Evolutionary conservation across 2,888 invertebrate genomes (phyloP).

Genomic region (Vandiemenella viatica): DNA sequence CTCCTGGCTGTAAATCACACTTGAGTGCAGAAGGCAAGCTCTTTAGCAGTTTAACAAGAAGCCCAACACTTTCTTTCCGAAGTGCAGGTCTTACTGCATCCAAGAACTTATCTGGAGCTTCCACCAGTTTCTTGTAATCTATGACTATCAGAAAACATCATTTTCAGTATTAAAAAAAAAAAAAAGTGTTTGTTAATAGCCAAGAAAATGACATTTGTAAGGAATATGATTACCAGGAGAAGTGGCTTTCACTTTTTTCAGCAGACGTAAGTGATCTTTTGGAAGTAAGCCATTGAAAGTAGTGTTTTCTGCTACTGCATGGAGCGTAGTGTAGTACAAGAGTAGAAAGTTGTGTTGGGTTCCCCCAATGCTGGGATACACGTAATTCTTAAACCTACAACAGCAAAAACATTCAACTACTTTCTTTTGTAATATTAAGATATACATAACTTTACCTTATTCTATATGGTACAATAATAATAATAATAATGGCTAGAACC

Average conservation of each 20-base stretch:
- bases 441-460: too few relatives aligned
- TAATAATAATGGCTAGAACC: too few relatives aligned
- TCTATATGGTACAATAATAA: too few relatives aligned
- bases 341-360: constrained; percentile 30
- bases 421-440: too few relatives aligned
- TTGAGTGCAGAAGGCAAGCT: constrained; percentile 25
- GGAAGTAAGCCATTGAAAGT: constrained; percentile 28
- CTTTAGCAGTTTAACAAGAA: constrained; percentile 27
- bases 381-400: constrained; percentile 28
- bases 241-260: constrained; percentile 41
- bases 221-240: constrained; percentile 31
- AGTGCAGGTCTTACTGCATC: constrained; percentile 25
- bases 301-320: constrained; percentile 29
- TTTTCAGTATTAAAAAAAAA: background rate
- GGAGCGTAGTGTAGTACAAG: constrained; percentile 29
- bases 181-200: background rate
- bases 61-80: constrained; percentile 25
- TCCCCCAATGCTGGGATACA: constrained; percentile 30
- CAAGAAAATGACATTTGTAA: background rate
- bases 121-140: constrained; percentile 38
- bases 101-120: constrained; percentile 22
- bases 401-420: too few relatives aligned
- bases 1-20: constrained; percentile 16
- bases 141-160: constrained; percentile 24
- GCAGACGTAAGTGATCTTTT: constrained; percentile 38